Percentiles rank a stretch among this genome's conserved stretches.
Conservation (phyloP, 2,113 vertebrate species). For the Psilopogon haemacephalus region DNA sequence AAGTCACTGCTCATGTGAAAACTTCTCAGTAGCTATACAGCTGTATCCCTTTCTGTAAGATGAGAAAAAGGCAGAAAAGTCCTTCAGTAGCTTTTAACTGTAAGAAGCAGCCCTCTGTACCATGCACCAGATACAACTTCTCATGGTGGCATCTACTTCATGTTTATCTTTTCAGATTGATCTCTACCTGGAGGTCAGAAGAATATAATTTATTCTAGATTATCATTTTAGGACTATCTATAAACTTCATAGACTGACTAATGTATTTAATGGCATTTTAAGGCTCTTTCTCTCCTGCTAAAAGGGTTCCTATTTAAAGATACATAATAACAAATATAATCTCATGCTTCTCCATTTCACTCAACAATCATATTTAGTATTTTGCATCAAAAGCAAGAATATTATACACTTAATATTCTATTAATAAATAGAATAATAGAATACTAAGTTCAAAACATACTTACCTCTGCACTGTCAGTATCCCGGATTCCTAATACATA, state of each 20-base stretch:
- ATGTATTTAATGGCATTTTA: neutral
- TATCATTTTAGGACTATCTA: neutral
- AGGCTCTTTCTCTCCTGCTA: neutral
- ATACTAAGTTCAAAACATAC: neutral
- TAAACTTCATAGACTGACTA: neutral
- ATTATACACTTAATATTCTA: neutral
- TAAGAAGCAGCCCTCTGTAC: neutral
- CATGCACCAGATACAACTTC: neutral
- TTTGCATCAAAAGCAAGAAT: neutral
- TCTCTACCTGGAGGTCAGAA: neutral
- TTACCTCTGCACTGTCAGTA: slow-evolving; percentile 94
- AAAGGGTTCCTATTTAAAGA: neutral
- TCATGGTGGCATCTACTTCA: neutral
- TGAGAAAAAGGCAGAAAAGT: neutral
- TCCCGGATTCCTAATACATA: slow-evolving; percentile 93
- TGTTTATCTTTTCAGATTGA: neutral
- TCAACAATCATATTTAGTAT: neutral
- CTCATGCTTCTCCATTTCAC: neutral
- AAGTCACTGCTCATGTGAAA: neutral
- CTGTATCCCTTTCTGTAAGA: neutral
- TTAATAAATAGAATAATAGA: too few species aligned
- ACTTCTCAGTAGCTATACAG: neutral
- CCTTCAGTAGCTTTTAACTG: neutral
- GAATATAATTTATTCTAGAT: neutral
- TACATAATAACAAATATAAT: neutral